Conservation (phyloP, 2,113 vertebrate genomes). For the Gymnorhina tibicen region DNA sequence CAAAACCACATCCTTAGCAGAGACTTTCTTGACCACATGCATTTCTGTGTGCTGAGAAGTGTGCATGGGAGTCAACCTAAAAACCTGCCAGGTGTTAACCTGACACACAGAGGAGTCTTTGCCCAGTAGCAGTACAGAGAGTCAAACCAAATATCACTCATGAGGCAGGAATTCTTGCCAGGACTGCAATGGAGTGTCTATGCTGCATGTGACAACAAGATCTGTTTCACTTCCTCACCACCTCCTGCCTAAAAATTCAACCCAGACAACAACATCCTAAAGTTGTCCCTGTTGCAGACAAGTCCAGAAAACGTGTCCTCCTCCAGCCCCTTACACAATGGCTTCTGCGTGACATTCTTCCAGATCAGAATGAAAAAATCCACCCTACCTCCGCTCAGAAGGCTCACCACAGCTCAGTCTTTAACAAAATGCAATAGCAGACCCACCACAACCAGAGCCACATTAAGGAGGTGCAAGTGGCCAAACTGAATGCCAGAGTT, state of each 20-base stretch:
- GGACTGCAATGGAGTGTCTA: neutral
- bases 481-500: accelerated
- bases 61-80: neutral
- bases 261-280: neutral
- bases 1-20: neutral
- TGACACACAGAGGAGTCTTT: neutral
- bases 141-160: neutral
- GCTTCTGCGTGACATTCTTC: neutral
- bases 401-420: neutral
- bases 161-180: neutral
- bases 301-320: accelerated
- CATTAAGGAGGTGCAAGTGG: neutral
- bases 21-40: neutral
- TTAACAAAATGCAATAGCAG: neutral
- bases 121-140: neutral
- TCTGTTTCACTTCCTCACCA: neutral
- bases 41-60: neutral
- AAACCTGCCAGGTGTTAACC: neutral
- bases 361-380: neutral
- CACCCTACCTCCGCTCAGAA: neutral
- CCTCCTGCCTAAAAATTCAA: neutral
- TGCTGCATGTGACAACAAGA: neutral
- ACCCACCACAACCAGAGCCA: neutral
- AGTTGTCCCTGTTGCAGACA: neutral
- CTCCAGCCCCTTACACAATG: neutral